These are phyloP conservation scores for Malthinus seriepunctatus DNA, from an alignment of 2,888 invertebrate genomes.

Conservation along the genomic window DNA sequence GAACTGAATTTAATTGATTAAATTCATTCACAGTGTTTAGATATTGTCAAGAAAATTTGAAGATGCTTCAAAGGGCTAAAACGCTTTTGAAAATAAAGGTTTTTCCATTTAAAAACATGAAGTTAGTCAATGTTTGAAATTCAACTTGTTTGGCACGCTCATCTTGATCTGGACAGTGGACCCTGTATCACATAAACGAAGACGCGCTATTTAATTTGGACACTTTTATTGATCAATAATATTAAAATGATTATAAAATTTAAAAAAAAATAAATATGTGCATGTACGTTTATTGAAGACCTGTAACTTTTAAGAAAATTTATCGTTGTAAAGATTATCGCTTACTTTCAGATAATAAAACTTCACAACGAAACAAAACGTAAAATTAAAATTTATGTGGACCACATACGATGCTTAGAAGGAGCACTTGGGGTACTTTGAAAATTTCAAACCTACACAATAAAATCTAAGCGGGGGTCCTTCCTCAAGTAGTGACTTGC, in stretches of 20 bases:
- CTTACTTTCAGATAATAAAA: constrained; percentile 23
- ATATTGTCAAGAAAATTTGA: too few relatives aligned
- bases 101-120: too few relatives aligned
- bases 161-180: too few relatives aligned
- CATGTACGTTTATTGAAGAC: constrained; percentile 15
- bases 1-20: too few relatives aligned
- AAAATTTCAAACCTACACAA: constrained; percentile 42
- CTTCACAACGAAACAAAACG: constrained; percentile 27
- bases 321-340: constrained; percentile 15
- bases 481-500: constrained; percentile 45
- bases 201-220: neutral
- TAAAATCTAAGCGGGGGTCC: constrained; percentile 45
- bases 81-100: too few relatives aligned
- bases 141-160: too few relatives aligned
- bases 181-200: neutral
- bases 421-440: constrained; percentile 12
- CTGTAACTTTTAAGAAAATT: constrained; percentile 22
- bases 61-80: too few relatives aligned
- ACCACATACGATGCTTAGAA: constrained; percentile 44
- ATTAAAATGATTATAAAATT: neutral
- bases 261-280: constrained; percentile 1
- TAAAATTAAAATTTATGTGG: constrained; percentile 42
- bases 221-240: constrained; percentile 2
- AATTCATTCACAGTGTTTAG: too few relatives aligned
- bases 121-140: too few relatives aligned